Base-by-base conservation (phyloP, 2,888 invertebrate species). In the Mythimna lalbum region DNA sequence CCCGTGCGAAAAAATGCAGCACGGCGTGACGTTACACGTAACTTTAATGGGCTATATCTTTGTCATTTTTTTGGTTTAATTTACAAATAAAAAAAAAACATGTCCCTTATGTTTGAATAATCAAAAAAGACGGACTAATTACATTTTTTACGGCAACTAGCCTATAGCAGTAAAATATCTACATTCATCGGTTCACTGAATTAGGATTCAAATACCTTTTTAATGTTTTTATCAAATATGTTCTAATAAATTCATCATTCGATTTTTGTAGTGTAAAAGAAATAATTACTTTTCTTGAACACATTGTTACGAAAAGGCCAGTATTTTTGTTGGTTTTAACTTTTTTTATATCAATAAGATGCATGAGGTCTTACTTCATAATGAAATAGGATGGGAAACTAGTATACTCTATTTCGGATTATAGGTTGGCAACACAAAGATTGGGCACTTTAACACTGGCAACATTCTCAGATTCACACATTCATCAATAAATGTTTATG, bases 401-500 rank as follows among this genome's bases (percentile, higher is more conserved):
- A 73, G 66, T 69, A 73, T 69, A 70, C 63, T 70, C 33, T 64
- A 60, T 70, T 72, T 73, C 64, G 60, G 60, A 72, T 76, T 81
- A 65, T 62, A 71, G 60, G 60, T 70, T 82, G 82, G 66, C 82
- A 82, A 74, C 76, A 81, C 67, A 63, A 50, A 36, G 9, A 62
- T 49, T 47, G 52, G 21, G 56, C 14, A 49, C 59, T 31, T 66
- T 56, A 47, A 60, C 56, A 31, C 80, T 66, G 76, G 64, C 69
- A 70, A 80, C 50, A 55, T 43, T 14, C n/a, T n/a, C n/a, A n/a
- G n/a, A 27, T 27, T 65, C 55, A 27, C 39, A 43, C 17, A 33
- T 47, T 76, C 10, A 68, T 33, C 27, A 49, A 14, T 5, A 21
- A 49, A 9, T n/a, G n/a, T 52, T 33, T 27, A 21, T 43, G 0